Base-by-base conservation (phyloP, 2,113 vertebrate genomes). In the Crotalus helleri region DNA sequence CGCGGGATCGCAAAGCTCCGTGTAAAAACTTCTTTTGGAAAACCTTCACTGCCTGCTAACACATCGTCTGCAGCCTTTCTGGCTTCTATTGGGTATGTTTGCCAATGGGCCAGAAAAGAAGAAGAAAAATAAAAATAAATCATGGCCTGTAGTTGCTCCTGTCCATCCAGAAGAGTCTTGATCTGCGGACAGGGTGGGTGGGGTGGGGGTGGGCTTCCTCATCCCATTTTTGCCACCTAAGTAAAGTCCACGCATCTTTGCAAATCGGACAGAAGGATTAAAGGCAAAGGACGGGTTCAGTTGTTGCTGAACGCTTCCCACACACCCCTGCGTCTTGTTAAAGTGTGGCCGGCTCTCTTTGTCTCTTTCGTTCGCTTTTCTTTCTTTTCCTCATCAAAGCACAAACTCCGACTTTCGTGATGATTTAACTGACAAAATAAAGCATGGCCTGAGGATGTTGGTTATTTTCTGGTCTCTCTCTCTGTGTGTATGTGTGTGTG, bases 11-110 rank as follows among this genome's bases (percentile, higher is more conserved):
- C 96, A 99, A 99, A 97, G 98, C 98, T 0, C 98, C 98, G 57
- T 99, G 98, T 96, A 99, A 98, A 96, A 98, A 98, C 96, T 99
- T 99, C 98, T 99, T 98, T 98, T 99, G 98, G 98, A 99, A 99
- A 97, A 99, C 98, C 7, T 99, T 98, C 97, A 98, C 98, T 33
- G 98, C 98, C 89, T 99, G 98, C 97, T 99, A 98, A 98, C 97
- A 96, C 74, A 88, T 74, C 54, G 21, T 26, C 21, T 74, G 3
- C 0, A 64, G 59, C 61, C 85, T 54, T 81, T 39, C 87, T n/a
- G 58, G 44, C 2, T 13, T 51, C 0, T 51, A 4, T 21, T 9
- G 51, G 11, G 51, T 12, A 44, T 33, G 59, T 59, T 86, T 49
- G 55, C 24, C 85, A 33, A 53, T 33, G 49, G 24, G 11, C 57